Conservation (phyloP, 2,113 vertebrate genomes). For the Otocyon megalotis region DNA sequence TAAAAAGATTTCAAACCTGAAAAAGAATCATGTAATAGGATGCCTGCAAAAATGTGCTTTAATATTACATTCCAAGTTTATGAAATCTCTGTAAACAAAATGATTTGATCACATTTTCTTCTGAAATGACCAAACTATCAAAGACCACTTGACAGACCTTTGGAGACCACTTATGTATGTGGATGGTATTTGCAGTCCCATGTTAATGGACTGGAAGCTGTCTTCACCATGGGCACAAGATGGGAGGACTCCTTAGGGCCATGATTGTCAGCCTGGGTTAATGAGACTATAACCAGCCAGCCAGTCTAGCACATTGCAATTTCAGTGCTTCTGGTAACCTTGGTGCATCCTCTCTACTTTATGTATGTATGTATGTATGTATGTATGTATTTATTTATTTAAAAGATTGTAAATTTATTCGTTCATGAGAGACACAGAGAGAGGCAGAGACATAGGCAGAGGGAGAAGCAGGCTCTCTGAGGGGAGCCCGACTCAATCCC, state of each 20-base stretch:
- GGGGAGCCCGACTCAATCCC: no score
- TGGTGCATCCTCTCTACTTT: neutral
- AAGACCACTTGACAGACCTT: neutral
- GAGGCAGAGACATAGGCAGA: no score
- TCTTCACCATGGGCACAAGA: neutral
- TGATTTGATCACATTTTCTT: neutral
- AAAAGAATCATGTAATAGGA: neutral
- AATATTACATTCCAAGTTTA: constrained; percentile 29
- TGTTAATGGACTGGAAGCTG: neutral
- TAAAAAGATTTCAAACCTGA: neutral
- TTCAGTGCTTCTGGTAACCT: neutral
- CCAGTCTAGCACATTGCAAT: neutral
- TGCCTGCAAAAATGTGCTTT: neutral
- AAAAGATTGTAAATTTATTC: no score
- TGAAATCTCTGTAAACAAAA: constrained; percentile 34
- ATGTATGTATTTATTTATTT: no score
- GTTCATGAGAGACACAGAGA: no score
- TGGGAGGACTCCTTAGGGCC: neutral
- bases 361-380: no score
- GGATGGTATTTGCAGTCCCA: neutral
- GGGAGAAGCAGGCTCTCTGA: no score
- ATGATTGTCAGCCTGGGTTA: no score
- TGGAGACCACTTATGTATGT: neutral
- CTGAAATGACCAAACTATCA: neutral
- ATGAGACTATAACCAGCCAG: neutral